Evolutionary conservation across 2,797 vertebrate species (phyloP).

Genomic region (Phrynocephalus vlangalii): DNA sequence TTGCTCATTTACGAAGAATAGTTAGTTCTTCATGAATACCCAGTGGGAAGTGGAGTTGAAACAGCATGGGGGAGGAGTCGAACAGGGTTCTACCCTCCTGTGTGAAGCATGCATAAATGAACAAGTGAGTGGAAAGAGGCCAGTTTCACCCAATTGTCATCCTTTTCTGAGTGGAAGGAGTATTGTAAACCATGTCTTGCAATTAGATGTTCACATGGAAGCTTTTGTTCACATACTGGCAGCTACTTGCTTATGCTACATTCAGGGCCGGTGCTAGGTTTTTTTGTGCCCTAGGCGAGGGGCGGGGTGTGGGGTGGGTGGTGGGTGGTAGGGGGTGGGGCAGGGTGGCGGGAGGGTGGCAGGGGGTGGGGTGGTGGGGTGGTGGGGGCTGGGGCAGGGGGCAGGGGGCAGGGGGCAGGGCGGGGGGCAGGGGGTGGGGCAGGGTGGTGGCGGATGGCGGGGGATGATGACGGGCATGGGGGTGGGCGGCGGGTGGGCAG

Average conservation of each 20-base stretch:
- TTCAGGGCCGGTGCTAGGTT: too few relatives aligned
- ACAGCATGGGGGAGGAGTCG: neutral
- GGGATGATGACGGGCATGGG: too few relatives aligned
- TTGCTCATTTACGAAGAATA: neutral
- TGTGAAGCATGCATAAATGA: neutral
- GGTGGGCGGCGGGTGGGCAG: too few relatives aligned
- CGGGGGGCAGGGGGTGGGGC: too few relatives aligned
- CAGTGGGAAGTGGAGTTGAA: neutral
- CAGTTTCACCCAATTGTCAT: neutral
- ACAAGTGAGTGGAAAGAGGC: neutral
- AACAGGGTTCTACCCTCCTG: neutral
- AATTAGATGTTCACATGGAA: neutral
- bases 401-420: too few relatives aligned
- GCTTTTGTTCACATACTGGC: neutral
- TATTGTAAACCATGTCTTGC: neutral
- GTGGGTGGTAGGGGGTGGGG: too few relatives aligned
- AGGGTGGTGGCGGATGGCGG: too few relatives aligned
- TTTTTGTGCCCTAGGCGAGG: too few relatives aligned
- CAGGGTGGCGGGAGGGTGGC: too few relatives aligned
- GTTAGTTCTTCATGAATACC: neutral
- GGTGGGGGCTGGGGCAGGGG: too few relatives aligned
- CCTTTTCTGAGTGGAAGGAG: neutral
- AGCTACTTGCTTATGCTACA: neutral
- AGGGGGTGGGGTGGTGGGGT: too few relatives aligned
- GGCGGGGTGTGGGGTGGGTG: too few relatives aligned